Evolutionary conservation across 2,888 invertebrate genomes (phyloP).

Genomic region (Orthosia incerta): DNA sequence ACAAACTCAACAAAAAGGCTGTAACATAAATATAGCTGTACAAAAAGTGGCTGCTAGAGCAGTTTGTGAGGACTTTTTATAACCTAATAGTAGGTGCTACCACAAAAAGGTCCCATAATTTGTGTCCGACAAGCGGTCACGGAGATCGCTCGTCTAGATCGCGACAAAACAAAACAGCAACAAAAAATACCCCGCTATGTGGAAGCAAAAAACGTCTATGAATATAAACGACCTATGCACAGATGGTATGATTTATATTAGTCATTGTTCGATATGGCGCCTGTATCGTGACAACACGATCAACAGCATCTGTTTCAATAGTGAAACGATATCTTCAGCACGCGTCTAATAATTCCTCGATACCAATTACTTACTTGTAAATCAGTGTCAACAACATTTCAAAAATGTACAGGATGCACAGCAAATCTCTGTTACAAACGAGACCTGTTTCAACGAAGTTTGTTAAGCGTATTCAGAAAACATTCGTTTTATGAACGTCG

Average conservation of each 20-base stretch:
- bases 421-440: slow-evolving; percentile 10
- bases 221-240: slow-evolving; percentile 65
- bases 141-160: slow-evolving; percentile 51
- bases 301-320: slow-evolving; percentile 56
- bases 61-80: slow-evolving; percentile 33
- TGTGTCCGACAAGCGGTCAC: slow-evolving; percentile 50
- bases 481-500: slow-evolving; percentile 48
- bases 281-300: slow-evolving; percentile 32
- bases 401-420: slow-evolving; percentile 26
- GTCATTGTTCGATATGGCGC: slow-evolving; percentile 66
- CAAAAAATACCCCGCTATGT: slow-evolving; percentile 68
- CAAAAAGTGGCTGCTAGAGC: slow-evolving; percentile 25
- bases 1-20: slow-evolving; percentile 29
- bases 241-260: slow-evolving; percentile 64
- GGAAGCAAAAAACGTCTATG: slow-evolving; percentile 59
- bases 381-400: slow-evolving; percentile 3
- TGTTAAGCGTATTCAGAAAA: slow-evolving; percentile 44
- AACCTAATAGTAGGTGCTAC: slow-evolving; percentile 33
- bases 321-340: slow-evolving; percentile 49
- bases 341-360: slow-evolving; percentile 33
- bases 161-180: slow-evolving; percentile 54
- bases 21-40: slow-evolving; percentile 24
- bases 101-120: slow-evolving; percentile 51
- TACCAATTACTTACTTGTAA: slow-evolving; percentile 17
- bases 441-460: slow-evolving; percentile 8